These are phyloP conservation scores for Drosophila kanapiae DNA, from an alignment of 1,140 invertebrate species.

Conservation along the genomic window DNA sequence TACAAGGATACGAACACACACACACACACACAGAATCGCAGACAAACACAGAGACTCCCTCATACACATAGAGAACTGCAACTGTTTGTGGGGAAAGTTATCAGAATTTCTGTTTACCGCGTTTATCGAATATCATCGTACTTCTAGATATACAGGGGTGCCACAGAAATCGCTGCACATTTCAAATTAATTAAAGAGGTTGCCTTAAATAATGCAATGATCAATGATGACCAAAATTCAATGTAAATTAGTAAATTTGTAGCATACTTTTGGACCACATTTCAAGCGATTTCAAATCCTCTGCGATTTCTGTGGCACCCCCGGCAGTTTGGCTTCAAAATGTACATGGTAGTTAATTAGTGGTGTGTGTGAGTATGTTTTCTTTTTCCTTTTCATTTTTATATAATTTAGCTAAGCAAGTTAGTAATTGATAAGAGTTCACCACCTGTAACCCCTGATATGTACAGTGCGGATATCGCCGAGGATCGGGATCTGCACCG, in stretches of 20 bases:
- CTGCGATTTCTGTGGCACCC: not conserved
- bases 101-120: not conserved
- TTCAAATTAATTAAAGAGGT: not conserved
- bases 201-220: not conserved
- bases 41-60: constrained; percentile 7
- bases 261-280: constrained; percentile 1
- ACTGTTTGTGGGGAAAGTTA: constrained; percentile 10
- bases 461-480: constrained; percentile 53
- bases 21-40: not conserved
- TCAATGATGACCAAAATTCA: too few species aligned
- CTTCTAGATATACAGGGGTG: not conserved
- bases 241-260: not conserved
- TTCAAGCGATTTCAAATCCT: not conserved
- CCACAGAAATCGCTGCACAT: not conserved
- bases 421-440: constrained; percentile 47
- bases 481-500: constrained; percentile 3
- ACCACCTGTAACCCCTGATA: constrained; percentile 51
- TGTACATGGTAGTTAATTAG: constrained; percentile 13
- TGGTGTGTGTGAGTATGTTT: not conserved
- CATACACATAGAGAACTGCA: constrained; percentile 17
- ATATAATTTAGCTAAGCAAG: constrained; percentile 43
- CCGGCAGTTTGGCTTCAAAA: constrained; percentile 12
- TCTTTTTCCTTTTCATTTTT: not conserved
- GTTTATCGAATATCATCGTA: constrained; percentile 6
- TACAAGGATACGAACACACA: constrained; percentile 4